Evolutionary conservation across 2,797 vertebrate species (phyloP).

Genomic region (Hypotaenidia okinawae): DNA sequence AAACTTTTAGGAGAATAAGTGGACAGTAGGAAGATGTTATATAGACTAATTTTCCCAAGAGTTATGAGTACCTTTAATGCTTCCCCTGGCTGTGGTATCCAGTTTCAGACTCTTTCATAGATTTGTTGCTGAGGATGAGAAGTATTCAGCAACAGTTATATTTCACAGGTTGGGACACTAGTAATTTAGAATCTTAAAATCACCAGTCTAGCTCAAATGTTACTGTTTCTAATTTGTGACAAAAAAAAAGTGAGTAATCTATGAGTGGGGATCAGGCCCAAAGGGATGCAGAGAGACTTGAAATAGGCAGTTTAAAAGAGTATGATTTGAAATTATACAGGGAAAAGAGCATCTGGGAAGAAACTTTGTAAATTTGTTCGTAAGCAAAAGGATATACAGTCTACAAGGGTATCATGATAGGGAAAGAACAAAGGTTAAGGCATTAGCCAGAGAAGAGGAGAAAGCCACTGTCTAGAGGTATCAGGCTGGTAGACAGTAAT

Average conservation of each 20-base stretch:
- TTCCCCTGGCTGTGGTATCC: neutral
- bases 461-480: neutral
- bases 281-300: neutral
- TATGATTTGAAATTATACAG: neutral
- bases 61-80: neutral
- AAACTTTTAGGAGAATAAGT: slow-evolving; percentile 19
- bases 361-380: neutral
- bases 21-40: neutral
- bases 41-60: neutral
- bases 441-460: neutral
- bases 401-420: neutral
- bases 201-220: neutral
- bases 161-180: neutral
- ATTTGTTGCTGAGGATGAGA: neutral
- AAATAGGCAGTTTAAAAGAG: neutral
- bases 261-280: neutral
- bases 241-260: neutral
- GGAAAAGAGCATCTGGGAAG: neutral
- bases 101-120: neutral
- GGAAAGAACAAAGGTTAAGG: neutral
- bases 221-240: neutral
- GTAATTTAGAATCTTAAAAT: neutral
- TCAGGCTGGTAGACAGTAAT: neutral
- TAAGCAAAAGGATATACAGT: neutral
- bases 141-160: neutral